Evolutionary conservation across 2,888 invertebrate genomes (phyloP), one percentile per base, ranked within the genome.

Genomic region (Machimus atricapillus): DNA sequence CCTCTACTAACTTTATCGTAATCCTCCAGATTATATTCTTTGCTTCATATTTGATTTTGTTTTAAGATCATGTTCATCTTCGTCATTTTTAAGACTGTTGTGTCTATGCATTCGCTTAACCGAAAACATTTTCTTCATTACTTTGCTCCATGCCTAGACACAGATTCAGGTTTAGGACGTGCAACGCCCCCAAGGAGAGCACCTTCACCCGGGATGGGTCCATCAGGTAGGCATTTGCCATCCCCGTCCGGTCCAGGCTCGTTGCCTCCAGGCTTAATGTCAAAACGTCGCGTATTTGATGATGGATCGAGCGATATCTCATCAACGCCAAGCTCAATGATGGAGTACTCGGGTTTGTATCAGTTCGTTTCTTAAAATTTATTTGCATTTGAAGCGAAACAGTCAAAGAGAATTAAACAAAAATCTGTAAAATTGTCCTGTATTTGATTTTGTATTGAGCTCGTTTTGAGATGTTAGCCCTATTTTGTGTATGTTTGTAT

Each of bases 101-200:
- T 66, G 66, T 82, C 82, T 66, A 85, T 74, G 85, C 73, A 46
- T 74, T 85, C 85, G 74, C 85, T 52, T 85, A 85, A 85, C 85
- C 74, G 43, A 85, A 74, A 85, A 73, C 73, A 85, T 85, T 85
- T 85, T 85, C 85, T 85, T 85, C 85, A 85, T 88, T 83, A 87
- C 81, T 78, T 86, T 78, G 78, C 85, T 85, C 85, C 85, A 87
- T 89, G 91, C 90, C 90, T 94, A 92, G 95, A 95, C 93, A 95
- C 96, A 93, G 97, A 97, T 94, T 97, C 97, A 90, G 97, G 97
- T 89, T 94, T 97, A 93, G 97, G 97, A 78, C 94, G 97, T 90
- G 96, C 97, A 82, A 97, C 97, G 87, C 97, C 97, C 87, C 97
- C 97, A 82, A 94, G 97, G 89, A 95, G 97, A 91, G 97, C 97